phyloP scores from a whole-genome alignment of 2,113 vertebrate species.

The Apistogramma diplotaenia region DNA sequence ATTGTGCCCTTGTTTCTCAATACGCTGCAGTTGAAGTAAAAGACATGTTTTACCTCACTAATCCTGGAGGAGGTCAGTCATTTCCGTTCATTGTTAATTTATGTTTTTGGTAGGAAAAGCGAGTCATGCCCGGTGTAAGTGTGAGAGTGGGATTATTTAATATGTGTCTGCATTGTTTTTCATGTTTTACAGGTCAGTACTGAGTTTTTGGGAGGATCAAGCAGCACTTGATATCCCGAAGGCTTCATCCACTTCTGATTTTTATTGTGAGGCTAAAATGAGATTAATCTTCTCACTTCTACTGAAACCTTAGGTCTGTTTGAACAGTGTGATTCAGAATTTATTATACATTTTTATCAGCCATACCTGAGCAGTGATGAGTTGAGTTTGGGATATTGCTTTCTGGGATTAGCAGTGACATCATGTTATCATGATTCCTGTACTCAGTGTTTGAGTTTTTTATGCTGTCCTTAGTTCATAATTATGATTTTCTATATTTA shows the following conservation, averaged over 20 bases:
- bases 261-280: conserved; percentile 18
- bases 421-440: background rate
- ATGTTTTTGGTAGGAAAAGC: conserved; percentile 9
- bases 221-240: conserved; percentile 6
- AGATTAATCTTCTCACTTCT: background rate
- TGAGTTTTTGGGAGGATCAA: conserved; percentile 12
- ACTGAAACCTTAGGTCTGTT: conserved; percentile 1
- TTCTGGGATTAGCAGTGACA: background rate
- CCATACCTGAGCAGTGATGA: conserved; percentile 25
- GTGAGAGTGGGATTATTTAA: background rate
- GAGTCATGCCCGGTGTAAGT: background rate
- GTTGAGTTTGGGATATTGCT: background rate
- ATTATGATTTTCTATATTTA: too few species aligned
- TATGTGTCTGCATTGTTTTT: background rate
- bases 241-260: conserved; percentile 20
- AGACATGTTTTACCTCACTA: conserved; percentile 1
- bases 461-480: too few species aligned
- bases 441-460: too few species aligned
- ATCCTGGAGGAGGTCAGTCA: conserved; percentile 14
- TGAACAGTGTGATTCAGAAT: background rate
- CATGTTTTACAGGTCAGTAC: conserved; percentile 11
- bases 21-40: background rate
- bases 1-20: conserved; percentile 40
- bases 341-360: conserved; percentile 6
- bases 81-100: conserved; percentile 14